These are phyloP conservation scores for Prionailurus bengalensis DNA, from an alignment of 2,113 vertebrate genomes.

Conservation along the genomic window DNA sequence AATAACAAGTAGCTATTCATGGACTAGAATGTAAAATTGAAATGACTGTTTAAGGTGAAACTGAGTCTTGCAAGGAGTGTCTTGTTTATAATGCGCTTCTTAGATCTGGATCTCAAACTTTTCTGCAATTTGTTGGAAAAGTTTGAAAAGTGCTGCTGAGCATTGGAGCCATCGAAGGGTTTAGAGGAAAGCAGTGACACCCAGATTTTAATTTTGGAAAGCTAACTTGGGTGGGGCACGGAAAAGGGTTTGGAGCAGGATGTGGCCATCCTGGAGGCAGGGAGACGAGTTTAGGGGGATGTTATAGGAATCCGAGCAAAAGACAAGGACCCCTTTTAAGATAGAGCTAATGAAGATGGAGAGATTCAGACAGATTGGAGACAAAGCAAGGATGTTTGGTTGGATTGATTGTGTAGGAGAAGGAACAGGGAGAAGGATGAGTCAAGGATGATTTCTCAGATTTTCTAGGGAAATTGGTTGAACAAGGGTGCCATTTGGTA, in stretches of 20 bases:
- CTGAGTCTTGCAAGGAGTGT: background rate
- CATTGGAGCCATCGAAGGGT: background rate
- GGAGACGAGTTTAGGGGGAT: background rate
- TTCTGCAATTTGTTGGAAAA: background rate
- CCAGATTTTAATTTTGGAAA: background rate
- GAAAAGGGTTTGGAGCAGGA: background rate
- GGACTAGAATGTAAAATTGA: background rate
- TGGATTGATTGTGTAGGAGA: background rate
- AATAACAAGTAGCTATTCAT: background rate
- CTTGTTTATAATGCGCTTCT: background rate
- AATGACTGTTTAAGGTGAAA: background rate
- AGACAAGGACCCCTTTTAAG: background rate
- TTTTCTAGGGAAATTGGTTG: background rate
- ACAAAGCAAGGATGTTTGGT: background rate
- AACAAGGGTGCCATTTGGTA: background rate
- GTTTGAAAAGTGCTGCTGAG: background rate
- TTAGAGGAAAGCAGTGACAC: background rate
- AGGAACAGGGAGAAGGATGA: background rate
- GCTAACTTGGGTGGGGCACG: background rate
- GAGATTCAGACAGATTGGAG: background rate
- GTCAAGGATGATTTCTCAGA: background rate
- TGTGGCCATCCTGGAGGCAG: background rate
- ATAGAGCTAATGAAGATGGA: background rate
- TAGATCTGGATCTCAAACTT: background rate
- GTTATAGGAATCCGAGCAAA: background rate